Base-by-base conservation (phyloP, 2,888 invertebrate species). In the Lomographa bimaculata region DNA sequence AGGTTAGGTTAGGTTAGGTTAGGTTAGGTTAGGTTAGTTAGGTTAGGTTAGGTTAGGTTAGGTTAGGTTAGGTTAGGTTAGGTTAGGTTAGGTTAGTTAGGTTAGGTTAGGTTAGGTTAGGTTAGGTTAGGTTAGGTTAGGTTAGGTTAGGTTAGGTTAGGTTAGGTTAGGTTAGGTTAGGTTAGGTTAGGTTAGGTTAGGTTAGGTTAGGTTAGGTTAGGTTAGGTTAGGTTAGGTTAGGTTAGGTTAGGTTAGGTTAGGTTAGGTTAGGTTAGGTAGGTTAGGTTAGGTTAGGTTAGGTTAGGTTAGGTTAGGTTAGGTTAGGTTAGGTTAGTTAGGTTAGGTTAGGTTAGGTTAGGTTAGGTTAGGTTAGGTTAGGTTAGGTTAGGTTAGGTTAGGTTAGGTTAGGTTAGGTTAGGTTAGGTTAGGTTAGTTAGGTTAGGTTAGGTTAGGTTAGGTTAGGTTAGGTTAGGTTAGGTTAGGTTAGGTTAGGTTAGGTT, bases 141-240 rank as follows among this genome's bases (percentile, higher is more conserved):
- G 18, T 19, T 19, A 19, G 18, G 18, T 19, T 19, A 23, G 23
- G 23, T 23, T 23, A 23, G 23, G 23, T 23, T 23, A 23, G 23
- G 23, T 23, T 23, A 23, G 23, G 23, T 23, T 23, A 23, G 23
- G 23, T 23, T 23, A 23, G 23, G 23, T 23, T 23, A 23, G 47
- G 47, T 44, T 44, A 48, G 47, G 47, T 40, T 44, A 36, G 23
- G 23, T 48, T 43, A 43, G 42, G 43, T 43, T 43, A 23, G 23
- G 23, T 23, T 23, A 23, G 23, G 11, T 19, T 23, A 23, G 23
- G 23, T 23, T 23, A 23, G 23, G 23, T 23, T 23, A 23, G 23
- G 23, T 23, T 19, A 19, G 18, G 18, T 19, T 5, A 6, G 21
- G 5, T 23, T 10, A 10, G 21, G 6, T 23, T 23, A 23, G 23